Evolutionary conservation across 2,888 invertebrate species (phyloP), one percentile per base, ranked within the genome.

Genomic region (Podabrus alpinus): DNA sequence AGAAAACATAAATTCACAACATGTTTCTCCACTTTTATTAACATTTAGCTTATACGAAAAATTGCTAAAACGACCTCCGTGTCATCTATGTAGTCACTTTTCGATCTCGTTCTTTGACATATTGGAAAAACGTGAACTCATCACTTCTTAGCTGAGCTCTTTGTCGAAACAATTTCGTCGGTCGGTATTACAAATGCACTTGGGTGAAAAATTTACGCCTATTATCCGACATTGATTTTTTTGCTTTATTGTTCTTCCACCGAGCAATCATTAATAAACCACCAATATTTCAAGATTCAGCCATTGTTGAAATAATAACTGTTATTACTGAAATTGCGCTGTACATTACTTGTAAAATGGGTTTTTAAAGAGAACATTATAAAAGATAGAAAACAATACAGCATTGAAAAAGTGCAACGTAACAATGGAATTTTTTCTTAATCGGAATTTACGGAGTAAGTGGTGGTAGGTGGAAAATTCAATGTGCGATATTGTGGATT

Each of bases 51-150:
- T 71, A 71, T 61, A 68, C 61, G 74, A 74, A 70, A 74, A 74
- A 74, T 74, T 74, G 74, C 68, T 74, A 59, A 17, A 71, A 62
- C 74, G 71, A 74, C 71, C 68, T 62, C 29, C 45, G 70, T 71
- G 74, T 71, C 74, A 74, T 74, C 74, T 71, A 71, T 74, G 71
- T 71, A 71, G 74, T 67, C 70, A 64, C 62, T 64, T 64, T 74
- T 74, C 74, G 74, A 70, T 68, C 70, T 74, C 68, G 70, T 71
- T 74, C 62, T 74, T 74, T 75, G 75, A 75, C 75, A 75, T 75
- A 75, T 75, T 75, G 75, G 75, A 62, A 69, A 66, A 66, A 75
- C 75, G 75, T 75, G 75, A 75, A 67, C 69, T 61, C 75, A 75
- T 75, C 75, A 71, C 59, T 59, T 75, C 74, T 66, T 59, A 62